These are phyloP conservation scores for Tetraneura akinire DNA, from an alignment of 1,140 invertebrate species.

Conservation along the genomic window DNA sequence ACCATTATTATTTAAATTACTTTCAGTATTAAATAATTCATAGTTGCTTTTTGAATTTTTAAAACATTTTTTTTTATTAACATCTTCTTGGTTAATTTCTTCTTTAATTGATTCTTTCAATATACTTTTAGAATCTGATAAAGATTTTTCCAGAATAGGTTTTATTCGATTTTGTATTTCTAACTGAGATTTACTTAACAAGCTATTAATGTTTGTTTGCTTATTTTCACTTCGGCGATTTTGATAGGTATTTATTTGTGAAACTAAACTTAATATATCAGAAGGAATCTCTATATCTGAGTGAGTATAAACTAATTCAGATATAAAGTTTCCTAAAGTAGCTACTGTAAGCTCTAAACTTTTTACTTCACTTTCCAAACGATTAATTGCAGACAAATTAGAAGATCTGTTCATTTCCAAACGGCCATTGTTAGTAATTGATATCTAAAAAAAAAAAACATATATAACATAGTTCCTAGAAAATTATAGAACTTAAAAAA, in stretches of 20 bases:
- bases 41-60: conserved; percentile 26
- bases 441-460: conserved; percentile 60
- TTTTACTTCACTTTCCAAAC: conserved; percentile 67
- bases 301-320: conserved; percentile 64
- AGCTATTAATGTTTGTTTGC: neutral
- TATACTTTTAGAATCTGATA: conserved; percentile 51
- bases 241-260: conserved; percentile 61
- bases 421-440: conserved; percentile 66
- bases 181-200: conserved; percentile 21
- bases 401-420: conserved; percentile 65
- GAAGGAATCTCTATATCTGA: conserved; percentile 67
- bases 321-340: conserved; percentile 66
- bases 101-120: conserved; percentile 7
- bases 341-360: conserved; percentile 67
- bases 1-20: conserved; percentile 51
- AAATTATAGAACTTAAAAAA: too few relatives aligned
- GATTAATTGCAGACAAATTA: conserved; percentile 64
- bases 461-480: too few relatives aligned
- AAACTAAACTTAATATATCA: conserved; percentile 68
- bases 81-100: conserved; percentile 6
- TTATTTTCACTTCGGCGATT: conserved; percentile 51
- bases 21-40: conserved; percentile 5
- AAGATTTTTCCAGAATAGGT: conserved; percentile 41
- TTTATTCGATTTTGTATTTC: conserved; percentile 18
- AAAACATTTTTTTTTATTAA: conserved; percentile 9